Evolutionary conservation across 2,888 invertebrate species (phyloP).

Genomic region (Willowsia nigromaculata): DNA sequence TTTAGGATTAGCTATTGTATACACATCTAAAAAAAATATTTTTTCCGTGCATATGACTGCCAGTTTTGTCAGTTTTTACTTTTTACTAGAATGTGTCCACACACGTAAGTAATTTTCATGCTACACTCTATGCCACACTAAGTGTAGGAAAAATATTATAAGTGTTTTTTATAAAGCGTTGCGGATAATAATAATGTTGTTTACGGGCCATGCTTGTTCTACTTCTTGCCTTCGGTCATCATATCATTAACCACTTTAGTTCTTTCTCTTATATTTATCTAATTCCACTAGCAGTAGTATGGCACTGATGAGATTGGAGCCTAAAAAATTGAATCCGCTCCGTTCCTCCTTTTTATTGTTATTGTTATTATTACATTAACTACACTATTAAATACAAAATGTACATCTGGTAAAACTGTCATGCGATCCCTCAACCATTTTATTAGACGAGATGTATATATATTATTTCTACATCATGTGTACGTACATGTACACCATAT

Average conservation of each 20-base stretch:
- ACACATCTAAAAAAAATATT: neutral
- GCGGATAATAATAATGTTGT: conserved; percentile 37
- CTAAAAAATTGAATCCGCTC: conserved; percentile 44
- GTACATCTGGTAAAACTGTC: conserved; percentile 62
- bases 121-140: neutral
- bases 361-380: conserved; percentile 42
- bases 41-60: neutral
- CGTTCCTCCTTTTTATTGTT: conserved; percentile 38
- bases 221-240: conserved; percentile 66
- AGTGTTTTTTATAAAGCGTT: no score
- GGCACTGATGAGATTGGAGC: neutral
- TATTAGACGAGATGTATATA: conserved; percentile 49
- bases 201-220: conserved; percentile 56
- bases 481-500: conserved; percentile 5
- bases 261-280: conserved; percentile 35
- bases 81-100: neutral
- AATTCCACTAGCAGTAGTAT: neutral
- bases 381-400: conserved; percentile 51
- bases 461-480: neutral
- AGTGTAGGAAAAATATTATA: no score
- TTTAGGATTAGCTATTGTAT: neutral
- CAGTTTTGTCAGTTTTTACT: conserved; percentile 9
- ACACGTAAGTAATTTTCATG: neutral
- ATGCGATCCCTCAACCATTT: conserved; percentile 66
- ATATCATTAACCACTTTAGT: conserved; percentile 46